These are phyloP conservation scores for Agapostemon virescens DNA, from an alignment of 2,888 invertebrate genomes.

Conservation along the genomic window DNA sequence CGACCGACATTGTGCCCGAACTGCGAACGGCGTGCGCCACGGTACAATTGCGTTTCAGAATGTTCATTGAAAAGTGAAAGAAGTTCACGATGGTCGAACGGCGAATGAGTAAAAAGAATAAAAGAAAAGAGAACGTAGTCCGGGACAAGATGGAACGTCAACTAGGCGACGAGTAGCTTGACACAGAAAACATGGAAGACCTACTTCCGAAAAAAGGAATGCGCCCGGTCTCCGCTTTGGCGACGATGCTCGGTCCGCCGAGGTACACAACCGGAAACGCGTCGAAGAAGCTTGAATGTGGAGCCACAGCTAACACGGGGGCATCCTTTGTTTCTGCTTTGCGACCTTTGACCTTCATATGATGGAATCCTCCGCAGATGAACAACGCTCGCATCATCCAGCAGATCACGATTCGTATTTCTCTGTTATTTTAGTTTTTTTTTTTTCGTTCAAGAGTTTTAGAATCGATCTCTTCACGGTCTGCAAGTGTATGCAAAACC, in stretches of 20 bases:
- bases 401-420: constrained; percentile 85
- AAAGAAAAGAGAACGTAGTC: background rate
- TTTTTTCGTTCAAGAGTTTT: constrained; percentile 18
- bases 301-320: constrained; percentile 92
- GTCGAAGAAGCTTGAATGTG: constrained; percentile 96
- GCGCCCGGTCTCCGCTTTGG: constrained; percentile 90
- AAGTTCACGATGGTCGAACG: background rate
- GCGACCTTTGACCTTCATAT: constrained; percentile 88
- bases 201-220: constrained; percentile 96
- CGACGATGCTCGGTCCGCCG: constrained; percentile 94
- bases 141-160: constrained; percentile 25
- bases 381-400: constrained; percentile 89
- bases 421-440: constrained; percentile 80
- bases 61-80: constrained; percentile 5
- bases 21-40: no score
- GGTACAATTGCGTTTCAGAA: background rate
- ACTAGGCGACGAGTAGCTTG: constrained; percentile 36
- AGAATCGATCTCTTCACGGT: constrained; percentile 11
- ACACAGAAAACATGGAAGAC: constrained; percentile 75
- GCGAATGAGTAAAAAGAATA: background rate
- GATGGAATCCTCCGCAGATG: constrained; percentile 90
- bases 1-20: background rate
- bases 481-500: background rate
- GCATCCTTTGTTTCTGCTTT: constrained; percentile 86
- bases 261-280: constrained; percentile 90